phyloP scores from a whole-genome alignment of 2,888 invertebrate genomes.

The Gymnosoma rotundatum region DNA sequence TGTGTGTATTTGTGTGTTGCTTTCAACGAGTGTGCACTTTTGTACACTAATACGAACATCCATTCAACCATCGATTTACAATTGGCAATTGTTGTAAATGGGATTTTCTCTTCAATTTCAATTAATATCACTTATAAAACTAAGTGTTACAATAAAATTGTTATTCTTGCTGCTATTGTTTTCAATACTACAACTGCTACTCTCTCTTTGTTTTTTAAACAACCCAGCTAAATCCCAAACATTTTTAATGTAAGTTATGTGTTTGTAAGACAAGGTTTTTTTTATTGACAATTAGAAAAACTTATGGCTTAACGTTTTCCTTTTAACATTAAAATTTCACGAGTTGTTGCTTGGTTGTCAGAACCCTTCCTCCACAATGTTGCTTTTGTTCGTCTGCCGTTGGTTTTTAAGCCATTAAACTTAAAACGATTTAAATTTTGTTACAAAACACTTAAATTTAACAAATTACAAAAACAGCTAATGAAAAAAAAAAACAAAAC shows the following conservation, averaged over 20 bases:
- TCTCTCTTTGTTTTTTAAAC: not conserved
- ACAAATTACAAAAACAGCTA: not conserved
- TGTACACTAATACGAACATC: not conserved
- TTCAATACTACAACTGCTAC: not conserved
- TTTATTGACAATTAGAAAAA: not conserved
- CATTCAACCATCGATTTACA: constrained; percentile 37
- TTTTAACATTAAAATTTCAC: constrained; percentile 35
- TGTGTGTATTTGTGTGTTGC: not conserved
- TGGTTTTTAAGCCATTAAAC: constrained; percentile 36
- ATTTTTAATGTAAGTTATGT: not conserved
- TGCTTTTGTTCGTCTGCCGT: not conserved
- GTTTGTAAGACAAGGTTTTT: not conserved
- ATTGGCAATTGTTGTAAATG: constrained; percentile 68
- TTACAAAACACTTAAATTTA: constrained; percentile 40
- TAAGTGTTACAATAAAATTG: constrained; percentile 55
- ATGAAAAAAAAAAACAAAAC: not conserved
- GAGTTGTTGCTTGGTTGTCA: not conserved
- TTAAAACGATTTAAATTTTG: constrained; percentile 40
- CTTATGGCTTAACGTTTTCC: not conserved
- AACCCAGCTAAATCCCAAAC: not conserved
- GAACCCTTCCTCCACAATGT: not conserved
- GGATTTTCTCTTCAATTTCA: constrained; percentile 69
- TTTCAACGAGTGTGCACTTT: not conserved
- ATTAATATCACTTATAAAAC: constrained; percentile 65
- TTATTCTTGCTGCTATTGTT: not conserved